phyloP scores from a whole-genome alignment of 2,888 invertebrate genomes.

The Pilophorus perplexus region DNA sequence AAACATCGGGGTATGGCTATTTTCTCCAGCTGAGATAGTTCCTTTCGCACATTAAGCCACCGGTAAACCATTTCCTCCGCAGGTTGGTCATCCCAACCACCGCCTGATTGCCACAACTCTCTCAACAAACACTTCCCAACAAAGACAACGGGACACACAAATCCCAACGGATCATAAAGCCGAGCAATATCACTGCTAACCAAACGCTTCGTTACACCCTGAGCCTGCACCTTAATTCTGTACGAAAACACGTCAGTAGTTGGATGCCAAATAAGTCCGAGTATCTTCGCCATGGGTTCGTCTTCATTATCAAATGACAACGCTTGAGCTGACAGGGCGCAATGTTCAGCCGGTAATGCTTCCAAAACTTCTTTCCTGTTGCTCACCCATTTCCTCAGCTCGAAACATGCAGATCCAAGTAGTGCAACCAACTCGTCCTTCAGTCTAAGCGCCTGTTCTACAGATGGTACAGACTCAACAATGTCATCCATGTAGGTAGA shows the following conservation, averaged over 20 bases:
- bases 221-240: background rate
- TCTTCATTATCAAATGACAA: background rate
- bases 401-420: background rate
- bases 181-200: slow-evolving; percentile 2
- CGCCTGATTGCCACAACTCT: background rate
- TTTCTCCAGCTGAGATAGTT: background rate
- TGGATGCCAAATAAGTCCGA: slow-evolving; percentile 21
- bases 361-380: background rate
- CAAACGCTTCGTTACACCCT: background rate
- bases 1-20: background rate
- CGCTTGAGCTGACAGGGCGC: background rate
- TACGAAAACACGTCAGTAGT: slow-evolving; percentile 5
- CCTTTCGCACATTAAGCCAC: background rate
- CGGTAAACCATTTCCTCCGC: background rate
- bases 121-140: slow-evolving; percentile 18
- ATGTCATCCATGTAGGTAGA: slow-evolving; percentile 13
- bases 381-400: slow-evolving; percentile 6
- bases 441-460: background rate
- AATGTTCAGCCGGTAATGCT: background rate
- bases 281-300: slow-evolving; percentile 1
- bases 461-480: background rate
- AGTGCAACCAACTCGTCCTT: background rate
- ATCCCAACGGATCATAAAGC: slow-evolving; percentile 17
- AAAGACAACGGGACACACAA: background rate
- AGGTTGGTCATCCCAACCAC: slow-evolving; percentile 13